A percentile compares a stretch with the other conserved stretches of the same genome.
phyloP scores from a whole-genome alignment of 2,113 vertebrate genomes.

The Proterorhinus semilunaris region DNA sequence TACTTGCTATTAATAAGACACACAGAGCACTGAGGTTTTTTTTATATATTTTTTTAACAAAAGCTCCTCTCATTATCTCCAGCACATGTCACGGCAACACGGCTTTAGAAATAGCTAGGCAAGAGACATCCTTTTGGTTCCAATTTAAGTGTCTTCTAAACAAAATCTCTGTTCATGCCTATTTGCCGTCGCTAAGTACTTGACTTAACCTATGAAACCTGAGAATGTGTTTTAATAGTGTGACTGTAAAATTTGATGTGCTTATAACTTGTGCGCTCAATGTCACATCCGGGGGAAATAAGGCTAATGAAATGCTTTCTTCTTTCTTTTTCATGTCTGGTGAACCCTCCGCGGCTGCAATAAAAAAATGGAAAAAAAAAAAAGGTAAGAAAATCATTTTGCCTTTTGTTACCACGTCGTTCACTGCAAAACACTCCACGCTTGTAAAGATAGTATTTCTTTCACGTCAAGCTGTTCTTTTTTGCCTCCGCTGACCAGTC shows the following conservation, averaged over 20 bases:
- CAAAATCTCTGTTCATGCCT: constrained; percentile 31
- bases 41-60: background rate
- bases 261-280: constrained; percentile 12
- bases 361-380: constrained; percentile 27
- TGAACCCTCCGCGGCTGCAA: constrained; percentile 34
- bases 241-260: constrained; percentile 12
- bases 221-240: constrained; percentile 8
- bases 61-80: constrained; percentile 6
- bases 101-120: constrained; percentile 9
- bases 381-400: constrained; percentile 68
- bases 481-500: constrained; percentile 60
- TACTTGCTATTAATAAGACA: constrained; percentile 2
- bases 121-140: constrained; percentile 17
- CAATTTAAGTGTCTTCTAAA: constrained; percentile 31
- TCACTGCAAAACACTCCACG: constrained; percentile 38
- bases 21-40: background rate
- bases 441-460: constrained; percentile 46
- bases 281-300: constrained; percentile 24
- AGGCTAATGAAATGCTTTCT: constrained; percentile 49
- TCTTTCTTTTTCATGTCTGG: constrained; percentile 48
- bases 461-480: constrained; percentile 57
- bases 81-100: constrained; percentile 11
- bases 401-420: constrained; percentile 23
- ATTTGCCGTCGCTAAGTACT: constrained; percentile 11
- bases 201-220: constrained; percentile 8